Conservation (phyloP, 2,113 vertebrate genomes). For the Brachionichthys hirsutus region DNA sequence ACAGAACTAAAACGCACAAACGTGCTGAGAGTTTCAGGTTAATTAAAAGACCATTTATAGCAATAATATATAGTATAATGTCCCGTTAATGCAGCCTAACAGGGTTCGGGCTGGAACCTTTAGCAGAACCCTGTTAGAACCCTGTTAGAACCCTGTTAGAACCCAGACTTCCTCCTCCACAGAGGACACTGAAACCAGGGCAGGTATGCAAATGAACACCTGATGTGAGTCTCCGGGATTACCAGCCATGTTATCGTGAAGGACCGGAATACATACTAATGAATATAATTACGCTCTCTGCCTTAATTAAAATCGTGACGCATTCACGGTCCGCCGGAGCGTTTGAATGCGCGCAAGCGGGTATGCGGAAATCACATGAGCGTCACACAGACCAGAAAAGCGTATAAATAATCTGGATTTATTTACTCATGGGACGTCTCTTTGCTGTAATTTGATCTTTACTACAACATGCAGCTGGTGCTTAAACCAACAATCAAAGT, state of each 20-base stretch:
- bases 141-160: neutral
- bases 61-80: neutral
- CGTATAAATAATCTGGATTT: accelerated
- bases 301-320: neutral
- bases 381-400: neutral
- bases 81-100: neutral
- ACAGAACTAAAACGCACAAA: too few relatives aligned
- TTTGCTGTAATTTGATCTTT: accelerated
- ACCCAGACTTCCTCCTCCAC: slow-evolving; percentile 47
- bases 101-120: slow-evolving; percentile 2
- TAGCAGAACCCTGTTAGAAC: neutral
- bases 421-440: too few relatives aligned
- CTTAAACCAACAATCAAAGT: neutral
- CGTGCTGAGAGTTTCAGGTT: neutral
- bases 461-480: neutral
- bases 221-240: neutral
- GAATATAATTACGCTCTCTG: neutral
- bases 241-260: too few relatives aligned
- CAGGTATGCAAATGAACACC: slow-evolving; percentile 18
- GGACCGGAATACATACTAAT: neutral
- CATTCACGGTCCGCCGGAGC: neutral
- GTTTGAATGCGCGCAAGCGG: neutral
- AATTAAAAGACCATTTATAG: too few relatives aligned
- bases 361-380: slow-evolving; percentile 54
- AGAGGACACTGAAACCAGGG: neutral